Evolutionary conservation across 2,888 invertebrate genomes (phyloP).

Genomic region (Eupithecia pulchellata): DNA sequence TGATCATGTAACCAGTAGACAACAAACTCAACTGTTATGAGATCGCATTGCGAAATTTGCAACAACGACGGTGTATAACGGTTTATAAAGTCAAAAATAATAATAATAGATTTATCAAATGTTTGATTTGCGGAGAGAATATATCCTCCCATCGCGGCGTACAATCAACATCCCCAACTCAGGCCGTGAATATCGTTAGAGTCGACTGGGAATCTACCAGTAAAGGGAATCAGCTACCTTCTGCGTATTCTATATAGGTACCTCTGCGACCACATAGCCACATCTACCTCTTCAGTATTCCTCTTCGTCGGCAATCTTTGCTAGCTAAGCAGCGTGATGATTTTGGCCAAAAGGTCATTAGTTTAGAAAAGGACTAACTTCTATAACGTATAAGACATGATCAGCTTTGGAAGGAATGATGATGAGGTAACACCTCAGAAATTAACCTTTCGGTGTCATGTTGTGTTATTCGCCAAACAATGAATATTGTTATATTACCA

Average conservation of each 20-base stretch:
- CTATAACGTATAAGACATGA: too few species aligned
- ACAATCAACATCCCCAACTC: too few species aligned
- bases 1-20: neutral
- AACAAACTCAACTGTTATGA: neutral
- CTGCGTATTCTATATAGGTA: too few species aligned
- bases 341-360: neutral
- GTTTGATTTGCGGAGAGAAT: neutral
- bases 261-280: too few species aligned
- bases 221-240: neutral
- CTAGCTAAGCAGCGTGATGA: neutral
- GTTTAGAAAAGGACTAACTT: too few species aligned
- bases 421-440: neutral
- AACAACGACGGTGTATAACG: too few species aligned
- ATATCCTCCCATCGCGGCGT: too few species aligned
- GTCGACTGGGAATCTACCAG: neutral
- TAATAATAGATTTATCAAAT: neutral
- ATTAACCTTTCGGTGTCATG: conserved; percentile 1
- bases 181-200: too few species aligned
- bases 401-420: too few species aligned
- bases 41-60: neutral
- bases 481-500: neutral
- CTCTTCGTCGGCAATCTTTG: too few species aligned
- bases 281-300: too few species aligned
- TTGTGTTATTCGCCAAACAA: neutral
- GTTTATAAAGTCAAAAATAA: neutral